Conservation (phyloP, 2,888 invertebrate genomes). For the Ctenicera cuprea region DNA sequence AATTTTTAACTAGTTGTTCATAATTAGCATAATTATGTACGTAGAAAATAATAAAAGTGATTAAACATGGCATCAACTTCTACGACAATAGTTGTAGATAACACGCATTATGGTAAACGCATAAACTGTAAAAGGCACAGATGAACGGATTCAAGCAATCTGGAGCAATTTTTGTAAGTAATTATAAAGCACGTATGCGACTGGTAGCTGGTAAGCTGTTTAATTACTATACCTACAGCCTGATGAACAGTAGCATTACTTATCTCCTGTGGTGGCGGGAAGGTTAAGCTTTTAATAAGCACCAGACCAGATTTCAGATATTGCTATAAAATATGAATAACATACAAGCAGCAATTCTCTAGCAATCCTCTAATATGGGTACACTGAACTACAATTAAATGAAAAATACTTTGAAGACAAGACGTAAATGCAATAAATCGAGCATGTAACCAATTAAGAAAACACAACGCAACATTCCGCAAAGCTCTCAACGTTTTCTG, state of each 20-base stretch:
- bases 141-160: slow-evolving; percentile 11
- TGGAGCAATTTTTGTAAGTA: slow-evolving; percentile 28
- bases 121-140: background rate
- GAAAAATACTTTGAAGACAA: slow-evolving; percentile 48
- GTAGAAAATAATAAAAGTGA: too few relatives aligned
- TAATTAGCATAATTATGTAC: too few relatives aligned
- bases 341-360: background rate
- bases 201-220: slow-evolving; percentile 32
- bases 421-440: slow-evolving; percentile 47
- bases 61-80: too few relatives aligned
- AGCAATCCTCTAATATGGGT: slow-evolving; percentile 28
- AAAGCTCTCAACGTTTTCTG: slow-evolving; percentile 42
- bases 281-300: slow-evolving; percentile 31
- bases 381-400: slow-evolving; percentile 45
- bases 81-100: too few relatives aligned
- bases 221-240: slow-evolving; percentile 26
- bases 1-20: too few relatives aligned
- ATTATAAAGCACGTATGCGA: slow-evolving; percentile 25
- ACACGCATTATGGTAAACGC: background rate
- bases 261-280: slow-evolving; percentile 33
- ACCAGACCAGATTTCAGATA: slow-evolving; percentile 24
- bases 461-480: slow-evolving; percentile 48
- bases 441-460: slow-evolving; percentile 48
- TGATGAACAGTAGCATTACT: slow-evolving; percentile 35
- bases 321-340: slow-evolving; percentile 11